These are phyloP conservation scores for Numenius phaeopus DNA, from an alignment of 2,797 vertebrate genomes.

Conservation along the genomic window DNA sequence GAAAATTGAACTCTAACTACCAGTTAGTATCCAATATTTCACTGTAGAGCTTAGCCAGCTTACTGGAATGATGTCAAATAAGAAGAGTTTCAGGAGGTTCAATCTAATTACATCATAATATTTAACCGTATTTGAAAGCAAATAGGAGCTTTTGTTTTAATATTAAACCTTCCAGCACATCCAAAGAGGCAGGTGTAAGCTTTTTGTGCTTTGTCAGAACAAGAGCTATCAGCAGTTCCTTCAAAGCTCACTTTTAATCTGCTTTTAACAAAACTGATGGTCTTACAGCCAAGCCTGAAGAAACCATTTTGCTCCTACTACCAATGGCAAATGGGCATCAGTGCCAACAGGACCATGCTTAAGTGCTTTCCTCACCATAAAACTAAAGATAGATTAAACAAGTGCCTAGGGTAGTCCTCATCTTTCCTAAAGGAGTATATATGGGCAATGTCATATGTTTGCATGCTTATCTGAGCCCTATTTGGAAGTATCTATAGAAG, in stretches of 20 bases:
- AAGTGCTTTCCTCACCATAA: not conserved
- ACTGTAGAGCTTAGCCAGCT: not conserved
- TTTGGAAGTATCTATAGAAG: not conserved
- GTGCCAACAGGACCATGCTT: not conserved
- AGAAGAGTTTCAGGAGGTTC: not conserved
- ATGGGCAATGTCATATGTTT: not conserved
- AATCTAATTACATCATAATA: not conserved
- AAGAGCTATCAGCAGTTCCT: not conserved
- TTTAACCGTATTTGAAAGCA: not conserved
- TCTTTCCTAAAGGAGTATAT: not conserved
- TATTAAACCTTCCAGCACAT: not conserved
- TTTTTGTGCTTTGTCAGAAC: not conserved
- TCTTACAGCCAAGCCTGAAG: not conserved
- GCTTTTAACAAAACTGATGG: not conserved
- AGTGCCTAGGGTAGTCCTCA: not conserved
- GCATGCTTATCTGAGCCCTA: not conserved
- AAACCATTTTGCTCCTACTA: not conserved
- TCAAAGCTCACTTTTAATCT: not conserved
- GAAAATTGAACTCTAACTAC: not conserved
- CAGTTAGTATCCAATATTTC: not conserved
- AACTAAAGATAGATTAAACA: not conserved
- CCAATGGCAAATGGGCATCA: not conserved
- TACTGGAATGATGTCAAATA: not conserved
- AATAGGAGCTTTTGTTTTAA: not conserved
- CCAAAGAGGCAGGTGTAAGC: not conserved